Evolutionary conservation across 2,113 vertebrate genomes (phyloP).

Genomic region (Tichodroma muraria): DNA sequence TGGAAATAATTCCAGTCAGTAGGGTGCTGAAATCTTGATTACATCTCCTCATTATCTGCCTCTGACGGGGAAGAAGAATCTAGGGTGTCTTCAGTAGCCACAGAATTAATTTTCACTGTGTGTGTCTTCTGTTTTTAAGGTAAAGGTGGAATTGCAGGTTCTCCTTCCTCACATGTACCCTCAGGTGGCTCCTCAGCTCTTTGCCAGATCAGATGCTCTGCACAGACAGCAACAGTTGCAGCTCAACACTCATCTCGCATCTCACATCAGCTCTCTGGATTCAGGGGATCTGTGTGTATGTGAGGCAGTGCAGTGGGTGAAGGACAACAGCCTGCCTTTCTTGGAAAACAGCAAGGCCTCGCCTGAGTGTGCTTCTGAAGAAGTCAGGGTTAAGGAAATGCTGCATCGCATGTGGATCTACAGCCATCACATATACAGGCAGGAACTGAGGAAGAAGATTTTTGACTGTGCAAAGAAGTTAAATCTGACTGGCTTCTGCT

Average conservation of each 20-base stretch:
- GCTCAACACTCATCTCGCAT: constrained; percentile 63
- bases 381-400: not conserved
- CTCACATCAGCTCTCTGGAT: constrained; percentile 63
- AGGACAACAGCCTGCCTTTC: constrained; percentile 64
- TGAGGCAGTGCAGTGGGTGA: constrained; percentile 72
- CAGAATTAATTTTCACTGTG: not conserved
- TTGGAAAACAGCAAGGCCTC: constrained; percentile 1
- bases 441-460: constrained; percentile 75
- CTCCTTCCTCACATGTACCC: constrained; percentile 71
- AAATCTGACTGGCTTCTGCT: constrained; percentile 75
- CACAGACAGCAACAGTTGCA: constrained; percentile 69
- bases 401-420: constrained; percentile 78
- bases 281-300: constrained; percentile 65
- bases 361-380: not conserved
- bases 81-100: not conserved
- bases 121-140: constrained; percentile 50
- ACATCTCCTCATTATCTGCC: not conserved
- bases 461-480: constrained; percentile 71
- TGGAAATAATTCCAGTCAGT: not conserved
- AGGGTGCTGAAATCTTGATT: not conserved
- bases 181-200: constrained; percentile 58
- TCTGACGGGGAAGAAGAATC: not conserved
- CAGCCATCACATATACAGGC: constrained; percentile 77
- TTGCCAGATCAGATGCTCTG: constrained; percentile 62
- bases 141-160: constrained; percentile 71